Evolutionary conservation across 53 echinoderm and acorn worm genomes (phyloP).

Genomic region (Glandiceps talaboti): DNA sequence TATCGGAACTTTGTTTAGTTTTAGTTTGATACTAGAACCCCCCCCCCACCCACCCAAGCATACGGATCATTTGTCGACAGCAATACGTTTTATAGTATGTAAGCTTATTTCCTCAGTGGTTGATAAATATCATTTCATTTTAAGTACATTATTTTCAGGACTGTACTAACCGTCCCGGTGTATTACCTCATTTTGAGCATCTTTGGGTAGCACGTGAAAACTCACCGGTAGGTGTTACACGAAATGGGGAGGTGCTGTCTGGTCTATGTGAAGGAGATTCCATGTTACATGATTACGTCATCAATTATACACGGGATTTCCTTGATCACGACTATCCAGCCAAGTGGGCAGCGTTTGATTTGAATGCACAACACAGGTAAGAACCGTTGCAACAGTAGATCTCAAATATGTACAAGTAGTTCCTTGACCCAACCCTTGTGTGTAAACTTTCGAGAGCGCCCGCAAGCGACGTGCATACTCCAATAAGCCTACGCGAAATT

Average conservation of each 20-base stretch:
- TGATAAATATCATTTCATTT: too few species aligned
- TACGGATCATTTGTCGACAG: too few species aligned
- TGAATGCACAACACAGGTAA: constrained; percentile 80
- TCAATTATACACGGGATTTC: constrained; percentile 61
- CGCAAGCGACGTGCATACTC: not conserved
- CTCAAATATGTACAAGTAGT: too few species aligned
- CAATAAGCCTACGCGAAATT: not conserved
- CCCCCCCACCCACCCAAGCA: too few species aligned
- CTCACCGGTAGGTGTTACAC: not conserved
- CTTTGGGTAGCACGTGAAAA: constrained; percentile 37
- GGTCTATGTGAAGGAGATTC: constrained; percentile 74
- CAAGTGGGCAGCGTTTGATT: constrained; percentile 75
- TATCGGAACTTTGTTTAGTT: too few species aligned
- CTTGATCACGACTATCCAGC: constrained; percentile 44
- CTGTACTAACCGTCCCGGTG: constrained; percentile 64
- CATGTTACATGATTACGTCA: constrained; percentile 61
- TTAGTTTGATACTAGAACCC: too few species aligned
- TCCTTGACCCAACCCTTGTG: not conserved
- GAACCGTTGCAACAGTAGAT: too few species aligned
- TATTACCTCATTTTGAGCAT: constrained; percentile 71
- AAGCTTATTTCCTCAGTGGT: too few species aligned
- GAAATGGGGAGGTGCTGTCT: constrained; percentile 26
- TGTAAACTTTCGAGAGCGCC: not conserved
- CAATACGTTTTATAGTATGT: too few species aligned
- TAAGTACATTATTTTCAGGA: too few species aligned